Conservation (phyloP, 2,113 vertebrate species). For the Ammodytes marinus region DNA sequence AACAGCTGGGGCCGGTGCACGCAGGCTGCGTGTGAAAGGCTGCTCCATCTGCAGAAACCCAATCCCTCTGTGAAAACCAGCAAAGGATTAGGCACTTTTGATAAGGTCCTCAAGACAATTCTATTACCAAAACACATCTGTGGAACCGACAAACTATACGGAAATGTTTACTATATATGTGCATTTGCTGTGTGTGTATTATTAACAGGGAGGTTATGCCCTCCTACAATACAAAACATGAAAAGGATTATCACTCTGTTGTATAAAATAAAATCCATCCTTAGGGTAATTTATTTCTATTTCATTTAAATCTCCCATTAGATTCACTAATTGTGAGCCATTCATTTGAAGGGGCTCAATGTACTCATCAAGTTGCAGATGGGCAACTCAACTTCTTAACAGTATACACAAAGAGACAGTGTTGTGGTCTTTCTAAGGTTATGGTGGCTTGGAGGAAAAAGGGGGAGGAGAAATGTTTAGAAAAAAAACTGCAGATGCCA, state of each 20-base stretch:
- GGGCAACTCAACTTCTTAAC: slow-evolving; percentile 29
- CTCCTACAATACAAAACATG: not conserved
- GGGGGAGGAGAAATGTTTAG: slow-evolving; percentile 73
- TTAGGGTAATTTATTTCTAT: not conserved
- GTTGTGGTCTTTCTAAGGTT: slow-evolving; percentile 62
- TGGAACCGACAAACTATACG: slow-evolving; percentile 34
- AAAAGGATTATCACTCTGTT: not conserved
- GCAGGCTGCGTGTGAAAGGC: slow-evolving; percentile 78
- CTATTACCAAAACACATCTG: slow-evolving; percentile 78
- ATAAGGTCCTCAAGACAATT: slow-evolving; percentile 83
- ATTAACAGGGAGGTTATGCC: not conserved
- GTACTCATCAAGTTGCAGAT: slow-evolving; percentile 41
- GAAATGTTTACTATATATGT: slow-evolving; percentile 40
- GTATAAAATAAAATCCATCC: not conserved
- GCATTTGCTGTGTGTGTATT: not conserved
- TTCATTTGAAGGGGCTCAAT: slow-evolving; percentile 10
- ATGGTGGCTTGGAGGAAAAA: slow-evolving; percentile 60
- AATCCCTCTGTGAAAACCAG: slow-evolving; percentile 87
- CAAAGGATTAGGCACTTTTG: slow-evolving; percentile 83
- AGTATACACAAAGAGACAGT: slow-evolving; percentile 33
- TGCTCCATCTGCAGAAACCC: slow-evolving; percentile 81
- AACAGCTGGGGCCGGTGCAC: slow-evolving; percentile 84
- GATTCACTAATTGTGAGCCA: not conserved
- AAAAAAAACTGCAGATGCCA: slow-evolving; percentile 72
- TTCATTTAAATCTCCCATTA: not conserved